Evolutionary conservation across 2,113 vertebrate species (phyloP).

Genomic region (Kobus ellipsiprymnus): DNA sequence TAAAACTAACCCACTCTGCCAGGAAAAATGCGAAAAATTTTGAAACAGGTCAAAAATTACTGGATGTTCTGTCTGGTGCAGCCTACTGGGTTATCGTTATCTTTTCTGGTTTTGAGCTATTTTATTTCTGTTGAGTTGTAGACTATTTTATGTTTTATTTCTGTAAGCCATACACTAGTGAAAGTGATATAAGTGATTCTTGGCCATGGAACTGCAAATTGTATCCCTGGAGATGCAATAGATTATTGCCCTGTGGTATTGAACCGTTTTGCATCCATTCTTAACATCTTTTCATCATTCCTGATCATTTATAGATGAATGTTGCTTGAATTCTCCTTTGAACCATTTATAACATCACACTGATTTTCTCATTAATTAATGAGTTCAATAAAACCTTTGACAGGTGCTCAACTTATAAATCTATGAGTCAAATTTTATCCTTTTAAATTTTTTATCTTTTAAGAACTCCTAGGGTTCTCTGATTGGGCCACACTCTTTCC

Average conservation of each 20-base stretch:
- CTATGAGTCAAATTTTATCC: not conserved
- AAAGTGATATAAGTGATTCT: not conserved
- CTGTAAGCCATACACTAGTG: not conserved
- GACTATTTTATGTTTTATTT: not conserved
- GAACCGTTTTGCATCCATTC: not conserved
- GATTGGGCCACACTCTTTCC: not conserved
- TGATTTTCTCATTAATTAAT: not conserved
- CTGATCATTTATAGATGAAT: not conserved
- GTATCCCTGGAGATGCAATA: not conserved
- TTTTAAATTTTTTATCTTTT: not conserved
- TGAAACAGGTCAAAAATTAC: not conserved
- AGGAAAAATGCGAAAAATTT: not conserved
- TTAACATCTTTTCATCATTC: not conserved
- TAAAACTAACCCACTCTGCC: not conserved
- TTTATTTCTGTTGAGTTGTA: not conserved
- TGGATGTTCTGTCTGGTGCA: not conserved
- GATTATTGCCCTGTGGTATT: not conserved
- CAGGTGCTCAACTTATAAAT: not conserved
- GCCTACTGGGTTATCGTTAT: not conserved
- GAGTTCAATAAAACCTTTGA: not conserved
- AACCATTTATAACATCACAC: not conserved
- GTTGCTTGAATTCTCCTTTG: slow-evolving; percentile 16
- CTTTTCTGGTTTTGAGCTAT: not conserved
- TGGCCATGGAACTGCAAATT: not conserved
- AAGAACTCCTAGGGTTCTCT: not conserved